Evolutionary conservation across 2,797 vertebrate genomes (phyloP).

Genomic region (Pipistrellus nathusii): DNA sequence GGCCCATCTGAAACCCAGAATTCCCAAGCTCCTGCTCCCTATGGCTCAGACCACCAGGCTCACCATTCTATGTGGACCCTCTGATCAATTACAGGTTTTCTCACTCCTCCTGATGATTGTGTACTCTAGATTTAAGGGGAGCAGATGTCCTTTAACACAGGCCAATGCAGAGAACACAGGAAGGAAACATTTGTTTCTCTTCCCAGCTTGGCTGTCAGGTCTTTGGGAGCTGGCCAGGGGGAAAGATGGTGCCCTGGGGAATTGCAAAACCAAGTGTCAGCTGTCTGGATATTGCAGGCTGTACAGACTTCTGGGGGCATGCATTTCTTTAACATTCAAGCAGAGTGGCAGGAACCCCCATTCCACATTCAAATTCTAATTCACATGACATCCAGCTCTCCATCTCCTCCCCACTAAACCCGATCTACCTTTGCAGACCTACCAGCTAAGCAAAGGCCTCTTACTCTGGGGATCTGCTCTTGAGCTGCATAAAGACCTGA

Average conservation of each 20-base stretch:
- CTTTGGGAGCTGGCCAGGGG: background rate
- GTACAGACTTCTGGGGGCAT: background rate
- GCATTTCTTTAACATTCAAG: background rate
- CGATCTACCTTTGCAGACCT: background rate
- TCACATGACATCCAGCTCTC: background rate
- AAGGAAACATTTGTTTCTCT: constrained; percentile 48
- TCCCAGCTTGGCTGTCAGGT: background rate
- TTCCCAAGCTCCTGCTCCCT: background rate
- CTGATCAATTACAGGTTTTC: background rate
- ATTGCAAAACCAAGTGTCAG: constrained; percentile 22
- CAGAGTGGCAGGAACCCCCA: background rate
- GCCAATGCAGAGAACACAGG: background rate
- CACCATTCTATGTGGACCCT: background rate
- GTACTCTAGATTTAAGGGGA: background rate
- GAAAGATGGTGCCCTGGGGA: background rate
- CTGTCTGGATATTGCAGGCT: background rate
- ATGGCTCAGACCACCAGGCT: background rate
- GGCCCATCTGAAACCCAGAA: background rate
- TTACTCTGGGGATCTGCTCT: background rate
- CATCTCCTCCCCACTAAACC: background rate
- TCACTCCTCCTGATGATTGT: background rate
- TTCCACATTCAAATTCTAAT: background rate
- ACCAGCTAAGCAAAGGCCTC: background rate
- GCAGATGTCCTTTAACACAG: background rate
- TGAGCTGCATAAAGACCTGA: background rate